A percentile compares a stretch with the other conserved stretches of the same genome.
phyloP scores from a whole-genome alignment of 2,888 invertebrate species.

The Gymnocheta viridis region DNA sequence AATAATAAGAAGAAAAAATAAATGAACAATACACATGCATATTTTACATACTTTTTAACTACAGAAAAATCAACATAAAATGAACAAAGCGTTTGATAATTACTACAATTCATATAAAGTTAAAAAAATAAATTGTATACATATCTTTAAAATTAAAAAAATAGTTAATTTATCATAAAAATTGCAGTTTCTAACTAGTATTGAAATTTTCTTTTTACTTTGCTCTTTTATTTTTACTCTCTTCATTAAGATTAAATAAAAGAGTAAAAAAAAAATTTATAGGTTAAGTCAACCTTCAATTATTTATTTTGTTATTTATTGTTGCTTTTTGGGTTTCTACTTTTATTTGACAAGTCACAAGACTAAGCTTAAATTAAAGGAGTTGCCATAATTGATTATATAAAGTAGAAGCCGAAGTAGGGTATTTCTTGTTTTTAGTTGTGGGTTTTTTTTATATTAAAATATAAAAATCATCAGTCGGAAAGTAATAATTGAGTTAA shows the following conservation, averaged over 20 bases:
- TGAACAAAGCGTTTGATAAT: slow-evolving; percentile 15
- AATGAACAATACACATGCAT: slow-evolving; percentile 29
- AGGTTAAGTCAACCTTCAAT: slow-evolving; percentile 69
- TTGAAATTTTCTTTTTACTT: background rate
- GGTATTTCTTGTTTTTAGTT: background rate
- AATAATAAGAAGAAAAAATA: slow-evolving; percentile 16
- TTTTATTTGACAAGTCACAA: slow-evolving; percentile 70
- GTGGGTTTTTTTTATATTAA: background rate
- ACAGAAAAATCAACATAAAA: slow-evolving; percentile 5
- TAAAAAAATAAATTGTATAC: background rate
- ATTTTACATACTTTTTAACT: background rate
- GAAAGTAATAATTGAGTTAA: background rate
- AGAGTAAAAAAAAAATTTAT: slow-evolving; percentile 43
- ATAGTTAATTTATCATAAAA: background rate
- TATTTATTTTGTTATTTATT: slow-evolving; percentile 47
- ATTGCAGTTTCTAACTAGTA: background rate
- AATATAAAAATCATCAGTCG: background rate
- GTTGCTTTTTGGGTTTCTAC: slow-evolving; percentile 61
- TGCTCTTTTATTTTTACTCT: background rate
- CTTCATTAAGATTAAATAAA: background rate
- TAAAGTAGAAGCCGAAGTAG: background rate
- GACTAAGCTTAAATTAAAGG: slow-evolving; percentile 61
- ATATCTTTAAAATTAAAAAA: background rate
- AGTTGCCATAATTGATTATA: slow-evolving; percentile 58
- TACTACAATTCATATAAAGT: background rate